Conservation (phyloP, 2,113 vertebrate genomes). For the Cranoglanis bouderius region DNA sequence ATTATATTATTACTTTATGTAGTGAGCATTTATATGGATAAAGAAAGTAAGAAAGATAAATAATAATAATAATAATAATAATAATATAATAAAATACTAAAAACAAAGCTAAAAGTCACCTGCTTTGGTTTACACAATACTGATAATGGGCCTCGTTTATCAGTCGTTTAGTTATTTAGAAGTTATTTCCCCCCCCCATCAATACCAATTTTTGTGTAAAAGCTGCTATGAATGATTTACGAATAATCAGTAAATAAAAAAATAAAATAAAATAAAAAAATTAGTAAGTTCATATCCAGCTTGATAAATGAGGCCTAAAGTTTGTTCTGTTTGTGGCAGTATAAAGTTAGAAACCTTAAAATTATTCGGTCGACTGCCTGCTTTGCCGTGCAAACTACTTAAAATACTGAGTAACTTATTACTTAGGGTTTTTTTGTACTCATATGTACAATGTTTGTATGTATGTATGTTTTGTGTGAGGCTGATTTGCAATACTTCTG, state of each 20-base stretch:
- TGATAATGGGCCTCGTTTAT: background rate
- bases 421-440: background rate
- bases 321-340: background rate
- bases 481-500: too few species aligned
- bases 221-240: background rate
- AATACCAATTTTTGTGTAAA: background rate
- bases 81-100: background rate
- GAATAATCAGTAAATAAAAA: too few species aligned
- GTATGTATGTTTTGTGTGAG: too few species aligned
- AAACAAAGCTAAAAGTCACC: background rate
- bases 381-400: background rate
- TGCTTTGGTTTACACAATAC: background rate
- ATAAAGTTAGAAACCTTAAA: background rate
- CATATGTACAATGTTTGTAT: too few species aligned
- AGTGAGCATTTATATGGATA: background rate
- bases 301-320: background rate
- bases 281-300: background rate
- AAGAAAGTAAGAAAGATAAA: background rate
- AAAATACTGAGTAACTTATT: background rate
- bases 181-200: background rate
- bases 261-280: too few species aligned
- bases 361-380: background rate
- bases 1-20: background rate
- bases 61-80: too few species aligned
- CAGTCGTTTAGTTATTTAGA: background rate